Evolutionary conservation across 1,140 invertebrate genomes (phyloP), one percentile per base, ranked within the genome.

Genomic region (Macrobrachium rosenbergii): DNA sequence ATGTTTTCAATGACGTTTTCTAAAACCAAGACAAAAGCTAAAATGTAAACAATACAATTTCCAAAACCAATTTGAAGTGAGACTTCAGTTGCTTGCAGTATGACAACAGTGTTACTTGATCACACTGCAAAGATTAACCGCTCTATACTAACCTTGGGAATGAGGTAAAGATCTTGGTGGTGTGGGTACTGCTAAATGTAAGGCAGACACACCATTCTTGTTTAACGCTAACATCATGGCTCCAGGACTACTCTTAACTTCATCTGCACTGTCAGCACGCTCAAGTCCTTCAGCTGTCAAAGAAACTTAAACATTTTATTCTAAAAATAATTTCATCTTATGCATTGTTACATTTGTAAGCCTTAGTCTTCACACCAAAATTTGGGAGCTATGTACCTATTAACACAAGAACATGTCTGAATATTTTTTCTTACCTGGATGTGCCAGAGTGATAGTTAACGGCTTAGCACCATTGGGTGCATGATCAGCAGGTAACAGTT

Each of bases 391-490:
- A 37, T 37, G 28, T 37, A 37, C 3, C 28, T 37, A 3, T 37
- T 37, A 37, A 37, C 91, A 5, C 91, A 91, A 76, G 92, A 92
- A 59, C 82, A 14, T 52, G 59, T 84, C 79, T 76, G 23, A 62
- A 59, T 43, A 78, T 87, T 69, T 89, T 76, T 64, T 87, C 76
- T 82, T 76, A 82, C 88, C 89, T 67, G 86, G 82, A 62, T 88
- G 79, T 92, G 92, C 87, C 43, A 93, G 92, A 69, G 93, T 92
- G 78, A 93, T 83, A 21, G 92, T 92, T 37, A 92, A 91, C 12
- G 92, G 92, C 86, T 92, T 92, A 87, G 92, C 88, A 17, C 87
- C 82, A 52, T 85, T 86, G 28, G 83, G 83, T 62, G 88, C 78
- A 73, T 88, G 85, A 80, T 89, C 89, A 37, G 88, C 89, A 78